Evolutionary conservation across 1,140 invertebrate genomes (phyloP).

Genomic region (Brevipalpus yothersi): DNA sequence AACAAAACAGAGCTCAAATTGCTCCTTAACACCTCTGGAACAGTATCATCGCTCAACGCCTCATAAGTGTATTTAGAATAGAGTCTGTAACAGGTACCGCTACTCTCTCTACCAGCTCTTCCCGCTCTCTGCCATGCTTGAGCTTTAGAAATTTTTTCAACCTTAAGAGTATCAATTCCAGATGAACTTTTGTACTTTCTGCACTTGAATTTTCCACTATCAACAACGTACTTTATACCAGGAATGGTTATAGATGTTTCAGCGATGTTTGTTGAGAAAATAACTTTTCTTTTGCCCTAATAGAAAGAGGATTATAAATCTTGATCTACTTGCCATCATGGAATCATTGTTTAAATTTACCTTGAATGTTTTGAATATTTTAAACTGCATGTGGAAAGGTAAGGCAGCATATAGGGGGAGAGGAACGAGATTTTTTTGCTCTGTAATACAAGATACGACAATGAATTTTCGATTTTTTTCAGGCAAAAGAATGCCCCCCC

Average conservation of each 20-base stretch:
- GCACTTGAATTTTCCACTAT: slow-evolving; percentile 72
- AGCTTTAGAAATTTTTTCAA: slow-evolving; percentile 60
- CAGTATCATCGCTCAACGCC: slow-evolving; percentile 35
- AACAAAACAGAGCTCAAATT: slow-evolving; percentile 46
- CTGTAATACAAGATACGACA: neutral
- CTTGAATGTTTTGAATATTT: slow-evolving; percentile 38
- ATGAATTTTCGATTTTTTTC: neutral
- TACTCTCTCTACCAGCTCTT: slow-evolving; percentile 55
- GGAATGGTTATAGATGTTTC: slow-evolving; percentile 89
- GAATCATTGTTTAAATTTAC: slow-evolving; percentile 10
- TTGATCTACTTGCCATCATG: neutral
- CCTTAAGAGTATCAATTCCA: slow-evolving; percentile 56
- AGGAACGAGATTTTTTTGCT: slow-evolving; percentile 23
- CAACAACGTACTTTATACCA: slow-evolving; percentile 78
- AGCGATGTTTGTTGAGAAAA: slow-evolving; percentile 91
- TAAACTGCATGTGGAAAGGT: slow-evolving; percentile 43
- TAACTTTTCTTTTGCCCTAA: slow-evolving; percentile 40
- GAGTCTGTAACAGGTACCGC: slow-evolving; percentile 21
- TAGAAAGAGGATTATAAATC: neutral
- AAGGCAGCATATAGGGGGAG: slow-evolving; percentile 61
- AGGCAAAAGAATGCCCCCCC: too few relatives aligned
- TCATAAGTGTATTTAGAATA: slow-evolving; percentile 33
- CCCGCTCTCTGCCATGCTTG: slow-evolving; percentile 77
- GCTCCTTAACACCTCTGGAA: slow-evolving; percentile 65
- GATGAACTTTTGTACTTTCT: slow-evolving; percentile 46